A percentile compares a stretch with the other conserved stretches of the same genome.
Evolutionary conservation across 2,797 vertebrate species (phyloP).

Genomic region (Lacerta bilineata): DNA sequence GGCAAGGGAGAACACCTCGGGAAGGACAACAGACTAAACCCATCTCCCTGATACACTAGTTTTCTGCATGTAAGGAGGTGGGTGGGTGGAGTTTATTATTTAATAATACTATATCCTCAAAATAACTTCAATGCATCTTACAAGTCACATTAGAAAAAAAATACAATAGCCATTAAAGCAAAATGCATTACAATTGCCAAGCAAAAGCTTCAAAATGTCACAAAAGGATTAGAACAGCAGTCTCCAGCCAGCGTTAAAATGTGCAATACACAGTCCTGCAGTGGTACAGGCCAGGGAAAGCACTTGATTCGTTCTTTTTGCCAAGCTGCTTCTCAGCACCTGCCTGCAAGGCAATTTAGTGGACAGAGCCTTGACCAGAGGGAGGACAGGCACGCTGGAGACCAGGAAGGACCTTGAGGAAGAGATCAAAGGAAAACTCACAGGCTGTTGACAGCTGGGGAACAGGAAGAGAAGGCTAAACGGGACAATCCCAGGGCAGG

Average conservation of each 20-base stretch:
- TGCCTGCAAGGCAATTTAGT: not conserved
- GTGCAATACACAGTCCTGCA: not conserved
- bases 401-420: not conserved
- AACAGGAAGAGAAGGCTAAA: not conserved
- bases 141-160: not conserved
- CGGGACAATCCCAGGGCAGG: not conserved
- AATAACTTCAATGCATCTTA: not conserved
- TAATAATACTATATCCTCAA: not conserved
- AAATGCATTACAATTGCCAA: not conserved
- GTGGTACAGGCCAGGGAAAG: not conserved
- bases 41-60: no score
- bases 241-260: not conserved
- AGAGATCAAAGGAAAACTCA: not conserved
- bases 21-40: not conserved
- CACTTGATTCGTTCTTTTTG: not conserved
- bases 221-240: not conserved
- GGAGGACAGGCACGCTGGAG: not conserved
- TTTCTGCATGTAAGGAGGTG: no score
- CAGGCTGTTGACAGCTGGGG: not conserved
- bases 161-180: not conserved
- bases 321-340: no score
- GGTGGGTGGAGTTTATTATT: no score
- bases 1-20: not conserved
- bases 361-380: not conserved
- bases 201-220: not conserved